Base-by-base conservation (phyloP, 64 coral and sea anemone genomes). In the Montipora foliosa region DNA sequence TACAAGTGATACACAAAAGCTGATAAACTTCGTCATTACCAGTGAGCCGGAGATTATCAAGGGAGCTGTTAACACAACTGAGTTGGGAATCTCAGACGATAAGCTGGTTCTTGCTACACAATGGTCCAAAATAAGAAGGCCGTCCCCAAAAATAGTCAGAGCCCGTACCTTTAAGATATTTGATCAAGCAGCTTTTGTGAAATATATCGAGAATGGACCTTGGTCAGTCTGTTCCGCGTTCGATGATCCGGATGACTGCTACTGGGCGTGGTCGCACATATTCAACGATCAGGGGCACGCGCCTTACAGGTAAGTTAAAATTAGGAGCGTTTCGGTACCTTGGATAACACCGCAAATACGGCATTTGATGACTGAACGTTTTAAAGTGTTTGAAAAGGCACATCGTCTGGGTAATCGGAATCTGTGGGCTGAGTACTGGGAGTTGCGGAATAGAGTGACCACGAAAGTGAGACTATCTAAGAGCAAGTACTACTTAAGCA, bases 211-310 rank as follows among this genome's bases (percentile, higher is more conserved):
- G 37, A 87, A 73, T 11, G 58, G 16, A n/a, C 8, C n/a, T 22
- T 47, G 45, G 84, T 94, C 84, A 37, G 77, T 88, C 46, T 79
- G 84, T 47, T 80, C 87, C 0, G 58, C 48, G 5, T 94, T 94
- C 6, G 84, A 89, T n/a, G 92, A 89, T 59, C 78, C 78, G 25
- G 87, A 93, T 70, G 92, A 93, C 21, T 71, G 92, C 44, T 93
- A 93, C 59, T 67, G 76, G 58, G 74, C 83, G 19, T 93, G 75
- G 92, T 55, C 66, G 22, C 2, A 93, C 13, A 64, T 93, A 4
- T 88, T 93, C 60, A 93, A 93, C n/a, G 77, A 79, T 51, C 29
- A 93, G 9, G 44, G 20, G 46, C 92, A 93, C 25, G 84, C 84
- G 5, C 92, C 92, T 17, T 82, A 73, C 67, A 94, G 37, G 59